phyloP scores from a whole-genome alignment of 2,888 invertebrate species.

The Apamea sordens region DNA sequence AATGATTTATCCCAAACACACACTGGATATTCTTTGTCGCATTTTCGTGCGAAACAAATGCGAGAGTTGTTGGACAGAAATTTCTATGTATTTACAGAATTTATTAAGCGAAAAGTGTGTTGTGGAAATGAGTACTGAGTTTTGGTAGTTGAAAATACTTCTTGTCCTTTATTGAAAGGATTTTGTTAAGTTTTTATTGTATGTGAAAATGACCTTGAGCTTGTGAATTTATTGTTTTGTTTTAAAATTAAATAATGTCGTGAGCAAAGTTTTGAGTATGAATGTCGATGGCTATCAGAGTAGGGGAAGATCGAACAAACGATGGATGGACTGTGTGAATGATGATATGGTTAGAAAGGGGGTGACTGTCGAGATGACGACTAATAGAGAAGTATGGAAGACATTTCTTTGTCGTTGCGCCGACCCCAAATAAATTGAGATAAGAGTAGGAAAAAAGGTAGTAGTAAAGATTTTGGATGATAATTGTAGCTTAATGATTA shows the following conservation, averaged over 20 bases:
- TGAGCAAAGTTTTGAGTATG: no score
- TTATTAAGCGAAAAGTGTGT: constrained; percentile 29
- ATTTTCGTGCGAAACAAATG: constrained; percentile 75
- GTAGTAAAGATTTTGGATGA: no score
- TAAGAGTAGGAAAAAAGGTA: no score
- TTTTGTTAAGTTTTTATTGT: constrained; percentile 12
- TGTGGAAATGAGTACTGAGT: constrained; percentile 2
- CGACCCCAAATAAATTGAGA: no score
- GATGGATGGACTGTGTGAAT: no score
- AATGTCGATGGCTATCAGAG: no score
- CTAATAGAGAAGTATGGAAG: no score
- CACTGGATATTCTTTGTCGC: constrained; percentile 80
- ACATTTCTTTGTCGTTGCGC: no score
- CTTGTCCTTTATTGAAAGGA: not conserved
- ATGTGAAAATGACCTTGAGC: not conserved
- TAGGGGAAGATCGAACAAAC: no score
- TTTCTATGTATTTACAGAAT: constrained; percentile 48
- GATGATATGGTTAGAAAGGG: no score
- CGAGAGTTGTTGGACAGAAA: constrained; percentile 22
- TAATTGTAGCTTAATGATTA: no score
- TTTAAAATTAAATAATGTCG: not conserved
- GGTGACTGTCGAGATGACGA: no score
- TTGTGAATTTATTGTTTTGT: not conserved
- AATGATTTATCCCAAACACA: constrained; percentile 85
- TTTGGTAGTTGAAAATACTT: constrained; percentile 1